Evolutionary conservation across 2,113 vertebrate species (phyloP).

Genomic region (Laterallus jamaicensis): DNA sequence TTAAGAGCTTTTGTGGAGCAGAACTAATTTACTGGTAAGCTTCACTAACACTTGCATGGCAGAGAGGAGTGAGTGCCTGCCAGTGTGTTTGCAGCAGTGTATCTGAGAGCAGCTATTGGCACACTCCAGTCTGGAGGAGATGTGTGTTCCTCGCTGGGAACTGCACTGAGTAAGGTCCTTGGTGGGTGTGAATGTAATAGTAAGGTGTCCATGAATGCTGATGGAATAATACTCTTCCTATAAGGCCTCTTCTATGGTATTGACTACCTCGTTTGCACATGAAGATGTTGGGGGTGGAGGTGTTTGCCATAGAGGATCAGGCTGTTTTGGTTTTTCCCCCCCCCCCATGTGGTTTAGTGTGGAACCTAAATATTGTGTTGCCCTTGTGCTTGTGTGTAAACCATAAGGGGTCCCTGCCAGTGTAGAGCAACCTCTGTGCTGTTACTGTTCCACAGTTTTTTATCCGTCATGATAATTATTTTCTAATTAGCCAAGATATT

Average conservation of each 20-base stretch:
- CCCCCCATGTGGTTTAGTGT: background rate
- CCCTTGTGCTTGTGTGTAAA: background rate
- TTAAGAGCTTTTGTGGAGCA: background rate
- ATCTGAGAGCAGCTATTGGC: background rate
- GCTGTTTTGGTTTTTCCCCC: background rate
- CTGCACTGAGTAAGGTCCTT: background rate
- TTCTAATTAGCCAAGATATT: background rate
- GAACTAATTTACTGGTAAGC: constrained; percentile 4
- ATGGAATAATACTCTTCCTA: background rate
- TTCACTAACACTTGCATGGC: background rate
- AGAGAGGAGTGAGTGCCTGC: background rate
- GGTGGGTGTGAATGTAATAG: background rate
- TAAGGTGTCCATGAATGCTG: background rate
- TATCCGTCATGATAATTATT: background rate
- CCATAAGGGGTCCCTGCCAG: fast-evolving
- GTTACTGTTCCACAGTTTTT: background rate
- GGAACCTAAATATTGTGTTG: background rate
- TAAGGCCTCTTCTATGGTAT: background rate
- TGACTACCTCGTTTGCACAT: background rate
- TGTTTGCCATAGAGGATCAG: background rate
- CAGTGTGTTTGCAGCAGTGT: background rate
- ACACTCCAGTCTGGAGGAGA: background rate
- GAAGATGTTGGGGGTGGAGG: background rate
- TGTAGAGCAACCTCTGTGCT: background rate
- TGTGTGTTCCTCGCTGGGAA: background rate